Base-by-base conservation (phyloP, 2,797 vertebrate species). In the Varecia variegata region DNA sequence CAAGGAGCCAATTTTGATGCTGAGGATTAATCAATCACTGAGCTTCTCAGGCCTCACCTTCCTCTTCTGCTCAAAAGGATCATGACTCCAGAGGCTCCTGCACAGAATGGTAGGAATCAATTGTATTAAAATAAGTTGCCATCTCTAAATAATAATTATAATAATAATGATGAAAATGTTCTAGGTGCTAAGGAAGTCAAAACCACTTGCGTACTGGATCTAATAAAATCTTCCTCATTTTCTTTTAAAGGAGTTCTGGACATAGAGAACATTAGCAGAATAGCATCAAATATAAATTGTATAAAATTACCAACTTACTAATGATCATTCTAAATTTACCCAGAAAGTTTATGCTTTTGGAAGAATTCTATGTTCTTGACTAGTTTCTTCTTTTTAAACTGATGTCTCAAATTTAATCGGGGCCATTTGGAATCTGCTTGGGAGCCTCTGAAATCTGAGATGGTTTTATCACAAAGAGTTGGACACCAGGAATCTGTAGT, bases 1-100 rank as follows among this genome's bases (percentile, higher is more conserved):
- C 32, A 58, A 97, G 70, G 71, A 85, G 74, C 92, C 58, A 14
- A 20, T 94, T 97, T 92, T 85, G 83, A 95, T 96, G 87, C 89
- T 67, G 40, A 94, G 20, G 79, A 90, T 92, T 87, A 92, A 89
- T 96, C 88, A 92, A 89, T 96, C 88, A 54, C 50, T 77, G 58
- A 82, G 38, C 15, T 67, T 35, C 40, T 84, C 84, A 87, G 56
- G 3, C 25, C 56, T 97, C 50, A 93, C 25, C 73, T 92, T 94
- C 15, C 27, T 71, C 32, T 25, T 94, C 88, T 76, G 43, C 77
- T 81, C 67, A 73, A 62, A 88, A 80, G 35, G n/a, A 54, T 88
- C 62, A 1, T 35, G 79, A 77, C 43, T 87, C 47, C 13, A 68
- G 88, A 54, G 67, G 6, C 25, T 94, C 82, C 58, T 54, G 65